These are phyloP conservation scores for Formica selysi DNA, from an alignment of 1,140 invertebrate genomes.

Conservation along the genomic window DNA sequence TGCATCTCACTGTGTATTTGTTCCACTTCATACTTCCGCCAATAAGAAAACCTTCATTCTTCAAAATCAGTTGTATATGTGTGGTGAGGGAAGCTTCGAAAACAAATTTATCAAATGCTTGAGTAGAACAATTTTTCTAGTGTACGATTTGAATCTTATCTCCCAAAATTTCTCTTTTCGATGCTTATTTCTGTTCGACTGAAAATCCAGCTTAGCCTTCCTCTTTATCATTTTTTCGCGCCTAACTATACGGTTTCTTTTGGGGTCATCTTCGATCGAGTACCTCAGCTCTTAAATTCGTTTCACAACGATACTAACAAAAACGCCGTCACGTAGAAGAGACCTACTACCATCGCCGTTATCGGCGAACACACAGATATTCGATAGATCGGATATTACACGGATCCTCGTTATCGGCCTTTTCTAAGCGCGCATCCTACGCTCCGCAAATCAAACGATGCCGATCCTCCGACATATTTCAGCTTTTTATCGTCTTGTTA, in stretches of 20 bases:
- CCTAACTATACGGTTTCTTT: background rate
- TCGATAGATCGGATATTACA: constrained; percentile 33
- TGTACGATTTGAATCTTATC: constrained; percentile 4
- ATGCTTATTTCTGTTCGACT: constrained; percentile 5
- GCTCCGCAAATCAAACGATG: constrained; percentile 22
- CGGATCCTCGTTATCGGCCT: constrained; percentile 34
- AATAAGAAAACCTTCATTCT: constrained; percentile 7
- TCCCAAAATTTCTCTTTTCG: background rate
- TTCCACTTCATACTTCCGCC: background rate
- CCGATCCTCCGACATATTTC: constrained; percentile 26
- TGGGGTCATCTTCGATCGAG: background rate
- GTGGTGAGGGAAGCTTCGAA: constrained; percentile 3
- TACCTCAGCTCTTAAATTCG: constrained; percentile 25
- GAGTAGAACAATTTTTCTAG: background rate
- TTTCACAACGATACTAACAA: background rate
- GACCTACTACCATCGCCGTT: background rate
- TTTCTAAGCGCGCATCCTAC: background rate
- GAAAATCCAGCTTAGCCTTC: background rate
- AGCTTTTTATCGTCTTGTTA: constrained; percentile 22
- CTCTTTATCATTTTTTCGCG: background rate
- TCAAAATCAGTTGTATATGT: background rate
- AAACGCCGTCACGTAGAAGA: constrained; percentile 21
- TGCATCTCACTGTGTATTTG: background rate
- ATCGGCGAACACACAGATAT: constrained; percentile 29
- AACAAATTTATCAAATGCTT: constrained; percentile 37